A percentile compares a stretch with the other conserved stretches of the same genome.
Evolutionary conservation across 2,113 vertebrate species (phyloP).

Genomic region (Misgurnus mizolepis): DNA sequence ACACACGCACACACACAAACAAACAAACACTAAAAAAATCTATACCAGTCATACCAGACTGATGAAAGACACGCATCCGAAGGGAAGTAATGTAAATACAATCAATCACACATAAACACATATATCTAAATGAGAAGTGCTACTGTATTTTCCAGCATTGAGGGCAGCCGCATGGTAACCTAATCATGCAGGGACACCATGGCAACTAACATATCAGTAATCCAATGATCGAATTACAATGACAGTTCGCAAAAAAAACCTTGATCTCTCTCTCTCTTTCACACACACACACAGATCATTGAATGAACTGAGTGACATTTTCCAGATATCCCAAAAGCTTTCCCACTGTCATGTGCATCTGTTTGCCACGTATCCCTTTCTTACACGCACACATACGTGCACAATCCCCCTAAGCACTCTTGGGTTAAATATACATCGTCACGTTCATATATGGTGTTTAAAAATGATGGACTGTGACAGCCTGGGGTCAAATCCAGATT

Average conservation of each 20-base stretch:
- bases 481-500: not conserved
- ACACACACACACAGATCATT: not conserved
- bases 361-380: not conserved
- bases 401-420: conserved; percentile 19
- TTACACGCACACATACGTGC: not conserved
- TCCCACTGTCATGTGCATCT: conserved; percentile 38
- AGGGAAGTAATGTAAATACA: not conserved
- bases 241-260: conserved; percentile 40
- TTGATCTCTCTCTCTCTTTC: conserved; percentile 2
- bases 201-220: conserved; percentile 59
- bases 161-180: conserved; percentile 37
- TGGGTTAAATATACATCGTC: conserved; percentile 51
- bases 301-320: conserved; percentile 1
- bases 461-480: conserved; percentile 45
- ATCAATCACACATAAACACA: not conserved
- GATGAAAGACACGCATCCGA: not conserved
- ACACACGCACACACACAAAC: not conserved
- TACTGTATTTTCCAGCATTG: conserved; percentile 19
- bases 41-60: not conserved
- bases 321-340: conserved; percentile 29
- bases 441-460: conserved; percentile 30
- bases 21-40: not conserved
- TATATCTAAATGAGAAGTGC: not conserved
- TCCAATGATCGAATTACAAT: conserved; percentile 54
- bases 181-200: conserved; percentile 59